Evolutionary conservation across 2,113 vertebrate species (phyloP).

Genomic region (Steatornis caripensis): DNA sequence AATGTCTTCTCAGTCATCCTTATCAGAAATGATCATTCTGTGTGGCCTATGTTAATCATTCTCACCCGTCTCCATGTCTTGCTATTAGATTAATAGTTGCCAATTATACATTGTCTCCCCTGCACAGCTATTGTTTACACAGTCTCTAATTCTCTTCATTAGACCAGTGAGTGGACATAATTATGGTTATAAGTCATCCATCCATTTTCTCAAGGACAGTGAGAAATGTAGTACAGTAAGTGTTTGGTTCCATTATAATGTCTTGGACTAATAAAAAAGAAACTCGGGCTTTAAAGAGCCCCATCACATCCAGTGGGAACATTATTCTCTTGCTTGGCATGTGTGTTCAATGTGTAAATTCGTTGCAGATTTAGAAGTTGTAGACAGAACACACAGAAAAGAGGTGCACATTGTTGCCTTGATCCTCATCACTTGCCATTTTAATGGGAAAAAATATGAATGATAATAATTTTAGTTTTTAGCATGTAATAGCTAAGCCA

Average conservation of each 20-base stretch:
- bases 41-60: constrained; percentile 66
- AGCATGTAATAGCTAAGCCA: background rate
- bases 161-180: constrained; percentile 66
- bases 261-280: background rate
- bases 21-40: constrained; percentile 56
- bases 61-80: constrained; percentile 5
- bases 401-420: background rate
- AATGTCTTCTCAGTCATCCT: constrained; percentile 54
- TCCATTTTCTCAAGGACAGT: constrained; percentile 68
- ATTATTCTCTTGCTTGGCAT: background rate
- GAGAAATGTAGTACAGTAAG: constrained; percentile 41
- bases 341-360: background rate
- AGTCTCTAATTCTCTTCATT: constrained; percentile 73
- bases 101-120: constrained; percentile 62
- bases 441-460: background rate
- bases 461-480: background rate
- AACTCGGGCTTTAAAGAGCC: background rate
- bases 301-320: background rate
- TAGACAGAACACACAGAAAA: background rate
- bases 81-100: constrained; percentile 71
- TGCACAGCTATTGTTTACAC: constrained; percentile 65
- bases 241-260: background rate
- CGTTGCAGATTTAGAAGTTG: background rate
- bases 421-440: background rate
- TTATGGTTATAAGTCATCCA: constrained; percentile 61